Conservation (phyloP, 2,797 vertebrate species). For the Adelosebastes latens region DNA sequence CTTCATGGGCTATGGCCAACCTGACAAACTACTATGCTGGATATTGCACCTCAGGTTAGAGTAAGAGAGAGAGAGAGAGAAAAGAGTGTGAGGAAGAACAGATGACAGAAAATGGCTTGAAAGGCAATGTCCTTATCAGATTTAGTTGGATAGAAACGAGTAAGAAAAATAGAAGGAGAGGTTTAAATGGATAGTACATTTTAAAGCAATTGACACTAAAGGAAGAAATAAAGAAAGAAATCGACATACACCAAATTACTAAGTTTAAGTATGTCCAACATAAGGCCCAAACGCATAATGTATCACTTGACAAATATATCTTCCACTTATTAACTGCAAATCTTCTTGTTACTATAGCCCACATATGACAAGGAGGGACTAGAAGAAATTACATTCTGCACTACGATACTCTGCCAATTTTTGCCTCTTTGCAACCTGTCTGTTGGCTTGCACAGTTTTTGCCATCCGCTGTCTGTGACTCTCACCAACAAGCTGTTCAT, state of each 20-base stretch:
- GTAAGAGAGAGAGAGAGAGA: neutral
- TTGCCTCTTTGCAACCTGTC: constrained; percentile 33
- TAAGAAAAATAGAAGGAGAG: neutral
- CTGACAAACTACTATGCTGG: constrained; percentile 18
- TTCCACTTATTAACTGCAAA: neutral
- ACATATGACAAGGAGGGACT: constrained; percentile 11
- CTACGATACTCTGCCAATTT: constrained; percentile 3
- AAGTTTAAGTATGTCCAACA: neutral
- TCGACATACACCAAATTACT: neutral
- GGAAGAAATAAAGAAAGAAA: neutral
- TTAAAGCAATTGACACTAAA: neutral
- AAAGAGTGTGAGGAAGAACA: neutral
- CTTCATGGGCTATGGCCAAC: constrained; percentile 23
- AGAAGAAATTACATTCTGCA: neutral
- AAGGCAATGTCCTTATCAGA: neutral
- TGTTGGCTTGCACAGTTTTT: constrained; percentile 21
- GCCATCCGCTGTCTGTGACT: constrained; percentile 23
- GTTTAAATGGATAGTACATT: constrained; percentile 4
- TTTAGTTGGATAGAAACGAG: constrained; percentile 15
- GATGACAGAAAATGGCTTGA: neutral
- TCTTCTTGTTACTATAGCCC: neutral
- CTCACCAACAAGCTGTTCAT: constrained; percentile 52
- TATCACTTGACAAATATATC: neutral
- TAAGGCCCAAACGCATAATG: neutral
- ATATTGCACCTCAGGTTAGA: constrained; percentile 11